Evolutionary conservation across 2,113 vertebrate species (phyloP).

Genomic region (Phoxinus phoxinus): DNA sequence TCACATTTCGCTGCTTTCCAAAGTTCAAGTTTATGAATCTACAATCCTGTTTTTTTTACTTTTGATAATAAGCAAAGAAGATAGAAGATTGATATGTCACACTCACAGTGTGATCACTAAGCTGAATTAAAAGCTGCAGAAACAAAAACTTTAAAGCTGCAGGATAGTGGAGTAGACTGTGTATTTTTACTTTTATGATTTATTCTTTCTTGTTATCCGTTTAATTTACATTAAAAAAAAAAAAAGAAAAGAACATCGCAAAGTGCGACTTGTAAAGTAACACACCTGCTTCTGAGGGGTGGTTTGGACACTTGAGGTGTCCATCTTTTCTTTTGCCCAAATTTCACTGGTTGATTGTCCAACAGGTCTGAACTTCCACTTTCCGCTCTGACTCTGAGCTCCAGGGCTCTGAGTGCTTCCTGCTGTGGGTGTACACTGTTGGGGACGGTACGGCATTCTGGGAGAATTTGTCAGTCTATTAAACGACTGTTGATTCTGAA

Average conservation of each 20-base stretch:
- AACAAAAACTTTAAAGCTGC: neutral
- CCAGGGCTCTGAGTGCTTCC: conserved; percentile 32
- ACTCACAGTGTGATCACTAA: too few relatives aligned
- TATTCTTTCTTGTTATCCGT: neutral
- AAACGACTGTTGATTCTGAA: conserved; percentile 61
- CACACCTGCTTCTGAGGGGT: conserved; percentile 38
- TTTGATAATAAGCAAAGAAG: too few relatives aligned
- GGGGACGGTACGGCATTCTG: conserved; percentile 47
- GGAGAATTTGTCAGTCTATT: conserved; percentile 39
- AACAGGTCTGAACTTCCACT: conserved; percentile 67
- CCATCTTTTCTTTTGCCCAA: conserved; percentile 48
- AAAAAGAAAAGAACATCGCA: too few relatives aligned
- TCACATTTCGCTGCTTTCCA: too few relatives aligned
- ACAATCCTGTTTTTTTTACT: too few relatives aligned
- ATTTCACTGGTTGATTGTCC: conserved; percentile 44
- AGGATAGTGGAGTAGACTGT: neutral
- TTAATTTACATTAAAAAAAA: neutral
- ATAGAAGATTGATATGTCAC: too few relatives aligned
- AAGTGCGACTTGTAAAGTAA: neutral
- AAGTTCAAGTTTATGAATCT: too few relatives aligned
- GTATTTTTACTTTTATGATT: neutral
- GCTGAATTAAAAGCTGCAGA: too few relatives aligned
- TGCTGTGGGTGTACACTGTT: conserved; percentile 52
- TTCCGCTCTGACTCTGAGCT: conserved; percentile 52
- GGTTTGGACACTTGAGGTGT: conserved; percentile 5